These are phyloP conservation scores for Notodonta ziczac DNA, from an alignment of 2,888 invertebrate species.

Conservation along the genomic window DNA sequence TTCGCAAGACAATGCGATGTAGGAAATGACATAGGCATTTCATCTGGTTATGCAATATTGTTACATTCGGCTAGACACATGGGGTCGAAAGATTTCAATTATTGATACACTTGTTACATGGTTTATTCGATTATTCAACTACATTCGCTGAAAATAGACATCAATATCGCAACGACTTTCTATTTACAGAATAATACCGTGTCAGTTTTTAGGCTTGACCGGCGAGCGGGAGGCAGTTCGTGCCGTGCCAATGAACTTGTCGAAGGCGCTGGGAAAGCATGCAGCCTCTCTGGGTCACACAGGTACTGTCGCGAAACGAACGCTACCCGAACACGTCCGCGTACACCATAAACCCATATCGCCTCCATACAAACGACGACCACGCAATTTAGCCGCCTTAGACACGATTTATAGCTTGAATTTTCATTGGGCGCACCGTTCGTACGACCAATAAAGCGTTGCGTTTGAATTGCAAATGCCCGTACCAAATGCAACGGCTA, in stretches of 20 bases:
- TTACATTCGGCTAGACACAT: conserved; percentile 21
- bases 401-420: conserved; percentile 54
- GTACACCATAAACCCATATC: conserved; percentile 52
- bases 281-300: conserved; percentile 69
- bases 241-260: conserved; percentile 71
- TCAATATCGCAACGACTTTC: conserved; percentile 71
- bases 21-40: conserved; percentile 8
- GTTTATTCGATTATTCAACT: conserved; percentile 27
- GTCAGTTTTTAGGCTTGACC: conserved; percentile 69
- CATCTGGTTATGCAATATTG: conserved; percentile 27
- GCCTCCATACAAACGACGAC: conserved; percentile 43
- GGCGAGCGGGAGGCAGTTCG: conserved; percentile 44
- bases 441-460: conserved; percentile 55
- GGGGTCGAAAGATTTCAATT: conserved; percentile 37
- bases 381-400: conserved; percentile 54
- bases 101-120: conserved; percentile 36
- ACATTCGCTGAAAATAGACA: conserved; percentile 61
- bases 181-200: conserved; percentile 71
- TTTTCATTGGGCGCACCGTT: conserved; percentile 52
- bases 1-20: conserved; percentile 7
- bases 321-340: conserved; percentile 53
- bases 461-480: conserved; percentile 63
- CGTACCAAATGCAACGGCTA: conserved; percentile 48
- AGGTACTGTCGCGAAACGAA: conserved; percentile 63
- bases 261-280: conserved; percentile 62